Conservation (phyloP, 2,113 vertebrate species). For the Cisticola juncidis region DNA sequence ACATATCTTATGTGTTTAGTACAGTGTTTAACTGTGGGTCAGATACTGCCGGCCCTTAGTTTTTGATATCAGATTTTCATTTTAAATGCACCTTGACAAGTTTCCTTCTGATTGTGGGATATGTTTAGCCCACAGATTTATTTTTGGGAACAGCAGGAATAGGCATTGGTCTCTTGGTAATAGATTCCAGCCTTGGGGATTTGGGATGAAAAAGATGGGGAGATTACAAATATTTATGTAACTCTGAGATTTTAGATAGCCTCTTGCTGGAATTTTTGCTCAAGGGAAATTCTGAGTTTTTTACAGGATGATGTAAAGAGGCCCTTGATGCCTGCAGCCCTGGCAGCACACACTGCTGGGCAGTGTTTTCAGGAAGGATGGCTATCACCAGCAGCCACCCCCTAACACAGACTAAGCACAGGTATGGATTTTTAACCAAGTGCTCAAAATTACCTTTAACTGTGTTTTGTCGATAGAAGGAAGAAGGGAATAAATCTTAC, state of each 20-base stretch:
- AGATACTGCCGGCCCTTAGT: not conserved
- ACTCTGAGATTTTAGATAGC: not conserved
- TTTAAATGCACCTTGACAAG: slow-evolving; percentile 6
- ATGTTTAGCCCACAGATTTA: not conserved
- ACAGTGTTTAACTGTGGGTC: not conserved
- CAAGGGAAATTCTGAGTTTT: not conserved
- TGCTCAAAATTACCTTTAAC: not conserved
- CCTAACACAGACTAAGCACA: not conserved
- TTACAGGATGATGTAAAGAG: not conserved
- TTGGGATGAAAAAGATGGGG: not conserved
- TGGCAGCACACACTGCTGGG: accelerated
- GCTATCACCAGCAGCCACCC: not conserved
- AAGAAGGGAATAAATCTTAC: not conserved
- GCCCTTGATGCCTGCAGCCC: not conserved
- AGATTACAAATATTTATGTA: not conserved
- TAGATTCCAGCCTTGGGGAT: not conserved
- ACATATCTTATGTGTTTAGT: not conserved
- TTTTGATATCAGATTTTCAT: not conserved
- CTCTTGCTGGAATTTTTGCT: not conserved
- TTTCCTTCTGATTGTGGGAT: not conserved
- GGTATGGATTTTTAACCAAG: not conserved
- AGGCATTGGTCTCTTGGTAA: not conserved
- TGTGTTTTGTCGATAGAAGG: not conserved
- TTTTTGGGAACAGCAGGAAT: not conserved
- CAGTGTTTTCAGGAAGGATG: not conserved